These are phyloP conservation scores for Zosterops pallidus DNA, from an alignment of 2,113 vertebrate species.

Conservation along the genomic window DNA sequence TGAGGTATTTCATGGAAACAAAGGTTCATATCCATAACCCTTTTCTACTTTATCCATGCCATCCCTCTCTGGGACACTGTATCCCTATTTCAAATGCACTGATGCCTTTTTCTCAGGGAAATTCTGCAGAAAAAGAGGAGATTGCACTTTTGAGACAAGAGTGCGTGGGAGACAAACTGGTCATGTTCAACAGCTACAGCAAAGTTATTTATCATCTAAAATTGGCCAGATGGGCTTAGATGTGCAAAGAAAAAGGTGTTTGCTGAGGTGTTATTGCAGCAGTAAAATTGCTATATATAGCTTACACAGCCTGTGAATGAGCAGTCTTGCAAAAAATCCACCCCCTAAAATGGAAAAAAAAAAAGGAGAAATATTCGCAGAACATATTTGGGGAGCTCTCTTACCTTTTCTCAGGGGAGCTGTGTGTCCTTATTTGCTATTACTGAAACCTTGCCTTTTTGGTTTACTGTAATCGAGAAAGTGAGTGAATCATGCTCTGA, in stretches of 20 bases:
- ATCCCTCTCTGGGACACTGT: not conserved
- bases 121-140: not conserved
- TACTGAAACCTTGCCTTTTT: not conserved
- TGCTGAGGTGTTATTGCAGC: not conserved
- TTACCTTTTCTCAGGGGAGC: not conserved
- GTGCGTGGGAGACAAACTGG: not conserved
- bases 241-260: not conserved
- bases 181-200: constrained; percentile 27
- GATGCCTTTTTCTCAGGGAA: not conserved
- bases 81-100: not conserved
- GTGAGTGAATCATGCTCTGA: not conserved
- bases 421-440: not conserved
- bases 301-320: not conserved
- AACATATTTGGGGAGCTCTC: not conserved
- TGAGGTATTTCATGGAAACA: not conserved
- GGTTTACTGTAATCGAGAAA: not conserved
- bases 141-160: not conserved
- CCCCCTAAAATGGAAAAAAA: not conserved
- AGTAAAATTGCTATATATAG: not conserved
- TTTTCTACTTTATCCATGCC: not conserved
- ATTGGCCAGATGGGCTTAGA: not conserved
- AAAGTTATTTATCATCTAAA: constrained; percentile 46
- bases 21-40: not conserved
- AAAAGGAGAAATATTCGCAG: not conserved
- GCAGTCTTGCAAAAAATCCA: not conserved